phyloP scores from a whole-genome alignment of 1,140 invertebrate species.

The Drosophila obscura region DNA sequence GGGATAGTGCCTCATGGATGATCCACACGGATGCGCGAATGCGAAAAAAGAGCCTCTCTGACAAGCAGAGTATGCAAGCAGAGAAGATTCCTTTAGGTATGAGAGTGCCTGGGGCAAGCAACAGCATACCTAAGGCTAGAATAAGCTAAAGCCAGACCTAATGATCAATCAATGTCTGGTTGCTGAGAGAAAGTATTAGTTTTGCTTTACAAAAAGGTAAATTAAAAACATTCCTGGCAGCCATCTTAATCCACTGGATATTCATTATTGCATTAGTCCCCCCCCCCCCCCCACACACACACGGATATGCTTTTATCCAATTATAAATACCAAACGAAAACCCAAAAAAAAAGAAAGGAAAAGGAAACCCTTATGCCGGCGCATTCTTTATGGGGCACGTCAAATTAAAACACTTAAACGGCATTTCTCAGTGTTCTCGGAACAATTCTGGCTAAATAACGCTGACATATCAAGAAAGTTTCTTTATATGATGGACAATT shows the following conservation, averaged over 20 bases:
- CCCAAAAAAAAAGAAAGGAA: not conserved
- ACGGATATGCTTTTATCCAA: constrained; percentile 29
- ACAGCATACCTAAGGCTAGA: too few relatives aligned
- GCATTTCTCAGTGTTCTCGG: constrained; percentile 53
- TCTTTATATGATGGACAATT: constrained; percentile 53
- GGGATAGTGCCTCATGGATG: constrained; percentile 22
- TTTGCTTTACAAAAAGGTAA: too few relatives aligned
- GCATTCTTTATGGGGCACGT: constrained; percentile 54
- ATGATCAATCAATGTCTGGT: too few relatives aligned
- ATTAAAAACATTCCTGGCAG: too few relatives aligned
- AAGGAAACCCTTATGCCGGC: constrained; percentile 29
- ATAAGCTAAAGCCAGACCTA: not conserved
- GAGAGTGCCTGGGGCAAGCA: not conserved
- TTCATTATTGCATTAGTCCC: too few relatives aligned
- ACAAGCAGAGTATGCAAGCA: not conserved
- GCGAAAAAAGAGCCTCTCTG: too few relatives aligned
- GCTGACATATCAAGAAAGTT: constrained; percentile 57
- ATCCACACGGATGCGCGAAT: constrained; percentile 29
- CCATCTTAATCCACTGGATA: not conserved
- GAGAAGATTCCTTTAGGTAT: not conserved
- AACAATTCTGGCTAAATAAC: constrained; percentile 54
- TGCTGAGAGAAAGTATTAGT: not conserved
- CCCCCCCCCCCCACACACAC: too few relatives aligned
- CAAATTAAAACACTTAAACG: constrained; percentile 67
- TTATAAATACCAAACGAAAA: constrained; percentile 7